Conservation (phyloP, 2,113 vertebrate species). For the Probosciger aterrimus region DNA sequence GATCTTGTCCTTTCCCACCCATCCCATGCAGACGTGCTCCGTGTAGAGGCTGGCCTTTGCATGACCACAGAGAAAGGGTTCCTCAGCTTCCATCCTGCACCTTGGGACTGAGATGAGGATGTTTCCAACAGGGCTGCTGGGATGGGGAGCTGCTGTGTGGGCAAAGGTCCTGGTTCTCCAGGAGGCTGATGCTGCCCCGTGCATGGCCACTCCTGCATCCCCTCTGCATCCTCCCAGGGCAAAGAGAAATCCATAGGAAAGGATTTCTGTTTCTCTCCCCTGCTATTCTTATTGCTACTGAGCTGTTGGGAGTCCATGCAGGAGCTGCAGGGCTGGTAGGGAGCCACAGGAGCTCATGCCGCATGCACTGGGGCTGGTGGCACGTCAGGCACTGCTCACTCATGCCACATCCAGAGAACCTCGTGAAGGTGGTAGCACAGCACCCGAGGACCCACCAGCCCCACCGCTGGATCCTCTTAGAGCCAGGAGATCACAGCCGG, state of each 20-base stretch:
- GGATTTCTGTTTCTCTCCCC: neutral
- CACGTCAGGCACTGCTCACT: accelerated
- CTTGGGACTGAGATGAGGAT: accelerated
- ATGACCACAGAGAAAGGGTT: neutral
- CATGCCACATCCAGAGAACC: neutral
- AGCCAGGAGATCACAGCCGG: neutral
- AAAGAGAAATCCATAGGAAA: neutral
- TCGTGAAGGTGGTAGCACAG: neutral
- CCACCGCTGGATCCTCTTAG: neutral
- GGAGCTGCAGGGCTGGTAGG: neutral
- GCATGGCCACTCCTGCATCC: neutral
- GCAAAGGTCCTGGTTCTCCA: neutral
- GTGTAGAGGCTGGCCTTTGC: accelerated
- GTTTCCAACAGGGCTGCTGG: accelerated
- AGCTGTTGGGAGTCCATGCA: neutral
- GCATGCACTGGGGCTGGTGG: accelerated
- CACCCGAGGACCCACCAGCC: neutral
- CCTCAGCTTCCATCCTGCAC: neutral
- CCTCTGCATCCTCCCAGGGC: neutral
- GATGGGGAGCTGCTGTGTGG: neutral
- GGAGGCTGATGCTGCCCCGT: neutral
- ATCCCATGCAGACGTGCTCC: accelerated
- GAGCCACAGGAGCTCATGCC: neutral
- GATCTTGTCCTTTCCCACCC: neutral
- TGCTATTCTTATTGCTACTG: neutral